These are phyloP conservation scores for Helogale parvula DNA, from an alignment of 2,113 vertebrate species.

Conservation along the genomic window DNA sequence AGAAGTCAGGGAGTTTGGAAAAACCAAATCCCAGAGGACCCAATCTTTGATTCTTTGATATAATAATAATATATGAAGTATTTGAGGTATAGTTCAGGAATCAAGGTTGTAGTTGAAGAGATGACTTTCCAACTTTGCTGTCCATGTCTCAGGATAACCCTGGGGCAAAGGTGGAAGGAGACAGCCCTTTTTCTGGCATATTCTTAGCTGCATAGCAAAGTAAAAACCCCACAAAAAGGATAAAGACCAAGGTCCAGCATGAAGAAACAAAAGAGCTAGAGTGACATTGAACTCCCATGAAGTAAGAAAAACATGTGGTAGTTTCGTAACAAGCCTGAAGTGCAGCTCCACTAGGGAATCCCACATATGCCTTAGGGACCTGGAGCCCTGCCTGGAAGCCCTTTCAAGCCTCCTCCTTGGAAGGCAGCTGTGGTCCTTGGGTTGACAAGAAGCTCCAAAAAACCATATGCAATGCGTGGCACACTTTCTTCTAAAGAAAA, in stretches of 20 bases:
- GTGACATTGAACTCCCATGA: neutral
- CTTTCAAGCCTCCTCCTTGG: neutral
- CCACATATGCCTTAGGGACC: neutral
- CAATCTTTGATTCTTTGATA: neutral
- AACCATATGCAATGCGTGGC: neutral
- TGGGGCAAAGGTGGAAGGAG: neutral
- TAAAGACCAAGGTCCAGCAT: neutral
- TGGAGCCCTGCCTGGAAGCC: neutral
- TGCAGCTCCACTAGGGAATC: neutral
- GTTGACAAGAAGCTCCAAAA: neutral
- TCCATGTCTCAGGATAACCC: neutral
- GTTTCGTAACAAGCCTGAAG: neutral
- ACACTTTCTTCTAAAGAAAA: neutral
- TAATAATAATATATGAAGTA: neutral
- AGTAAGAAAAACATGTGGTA: neutral
- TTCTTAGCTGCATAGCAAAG: neutral
- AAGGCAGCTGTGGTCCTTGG: neutral
- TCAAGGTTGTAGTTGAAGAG: neutral
- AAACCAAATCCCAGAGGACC: neutral
- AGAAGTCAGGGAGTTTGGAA: neutral
- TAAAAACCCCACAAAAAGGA: neutral
- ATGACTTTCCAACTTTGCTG: neutral
- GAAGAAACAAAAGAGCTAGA: neutral
- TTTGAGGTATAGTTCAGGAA: neutral
- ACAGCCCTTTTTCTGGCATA: neutral